Evolutionary conservation across 1,140 invertebrate genomes (phyloP).

Genomic region (Pogonognathellus flavescens): DNA sequence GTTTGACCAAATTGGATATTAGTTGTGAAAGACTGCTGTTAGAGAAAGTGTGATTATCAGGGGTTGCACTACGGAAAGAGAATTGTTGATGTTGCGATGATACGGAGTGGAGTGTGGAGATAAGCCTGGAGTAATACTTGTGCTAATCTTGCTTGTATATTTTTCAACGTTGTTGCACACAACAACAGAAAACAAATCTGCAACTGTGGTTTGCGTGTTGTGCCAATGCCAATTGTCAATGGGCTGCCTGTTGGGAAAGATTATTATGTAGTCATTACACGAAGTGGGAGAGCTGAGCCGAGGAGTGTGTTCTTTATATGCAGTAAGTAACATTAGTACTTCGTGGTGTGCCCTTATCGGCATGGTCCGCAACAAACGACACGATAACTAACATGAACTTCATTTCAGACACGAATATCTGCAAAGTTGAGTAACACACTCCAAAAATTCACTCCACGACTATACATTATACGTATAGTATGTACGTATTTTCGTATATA

Average conservation of each 20-base stretch:
- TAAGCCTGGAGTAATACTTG: not conserved
- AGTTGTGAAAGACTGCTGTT: not conserved
- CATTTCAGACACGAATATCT: no score
- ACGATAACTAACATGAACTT: no score
- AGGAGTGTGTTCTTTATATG: no score
- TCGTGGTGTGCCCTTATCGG: not conserved
- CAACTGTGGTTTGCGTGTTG: not conserved
- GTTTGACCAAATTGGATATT: not conserved
- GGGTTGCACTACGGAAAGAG: not conserved
- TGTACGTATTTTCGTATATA: no score
- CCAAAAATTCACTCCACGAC: no score
- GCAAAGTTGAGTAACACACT: no score
- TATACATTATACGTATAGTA: no score
- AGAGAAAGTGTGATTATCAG: no score
- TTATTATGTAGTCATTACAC: slow-evolving; percentile 60
- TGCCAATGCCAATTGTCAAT: slow-evolving; percentile 49
- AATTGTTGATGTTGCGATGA: not conserved
- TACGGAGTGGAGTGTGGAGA: not conserved
- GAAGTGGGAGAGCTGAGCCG: not conserved
- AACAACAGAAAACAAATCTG: not conserved
- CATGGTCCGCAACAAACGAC: not conserved
- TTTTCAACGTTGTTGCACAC: not conserved
- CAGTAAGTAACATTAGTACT: no score
- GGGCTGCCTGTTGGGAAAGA: slow-evolving; percentile 51
- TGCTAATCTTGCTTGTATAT: not conserved